Evolutionary conservation across 2,797 vertebrate species (phyloP).

Genomic region (Microtus obscurus): DNA sequence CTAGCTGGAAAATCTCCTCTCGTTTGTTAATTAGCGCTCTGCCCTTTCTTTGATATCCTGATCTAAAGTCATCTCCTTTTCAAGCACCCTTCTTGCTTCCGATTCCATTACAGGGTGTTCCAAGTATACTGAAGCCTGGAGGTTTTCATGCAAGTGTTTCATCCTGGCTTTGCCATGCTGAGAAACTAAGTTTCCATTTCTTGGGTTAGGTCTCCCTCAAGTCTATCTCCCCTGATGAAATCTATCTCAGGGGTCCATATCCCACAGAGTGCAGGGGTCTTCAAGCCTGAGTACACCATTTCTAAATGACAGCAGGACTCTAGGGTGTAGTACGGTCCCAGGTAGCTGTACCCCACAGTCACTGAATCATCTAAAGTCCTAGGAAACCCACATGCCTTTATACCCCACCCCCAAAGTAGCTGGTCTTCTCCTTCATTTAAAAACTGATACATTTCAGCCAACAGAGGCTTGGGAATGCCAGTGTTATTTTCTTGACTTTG

Average conservation of each 20-base stretch:
- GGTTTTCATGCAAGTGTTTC: background rate
- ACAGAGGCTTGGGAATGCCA: background rate
- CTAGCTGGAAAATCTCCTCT: background rate
- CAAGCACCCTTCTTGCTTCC: background rate
- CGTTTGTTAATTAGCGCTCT: background rate
- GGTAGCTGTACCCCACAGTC: background rate
- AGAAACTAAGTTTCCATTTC: background rate
- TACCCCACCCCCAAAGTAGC: background rate
- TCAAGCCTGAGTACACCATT: background rate
- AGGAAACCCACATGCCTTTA: background rate
- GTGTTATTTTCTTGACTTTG: background rate
- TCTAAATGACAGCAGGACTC: background rate
- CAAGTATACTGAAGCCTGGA: background rate
- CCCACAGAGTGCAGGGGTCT: background rate
- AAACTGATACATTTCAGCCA: conserved; percentile 45
- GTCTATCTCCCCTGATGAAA: background rate
- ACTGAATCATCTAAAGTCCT: background rate
- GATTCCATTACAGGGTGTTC: background rate
- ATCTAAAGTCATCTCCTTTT: background rate
- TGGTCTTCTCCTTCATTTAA: background rate
- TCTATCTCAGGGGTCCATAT: background rate
- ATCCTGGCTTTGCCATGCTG: background rate
- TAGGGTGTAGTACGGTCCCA: background rate
- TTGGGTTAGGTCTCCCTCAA: background rate
- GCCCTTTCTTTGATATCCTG: background rate